These are phyloP conservation scores for Rhadinocentrus ornatus DNA, from an alignment of 2,797 vertebrate species.

Conservation along the genomic window DNA sequence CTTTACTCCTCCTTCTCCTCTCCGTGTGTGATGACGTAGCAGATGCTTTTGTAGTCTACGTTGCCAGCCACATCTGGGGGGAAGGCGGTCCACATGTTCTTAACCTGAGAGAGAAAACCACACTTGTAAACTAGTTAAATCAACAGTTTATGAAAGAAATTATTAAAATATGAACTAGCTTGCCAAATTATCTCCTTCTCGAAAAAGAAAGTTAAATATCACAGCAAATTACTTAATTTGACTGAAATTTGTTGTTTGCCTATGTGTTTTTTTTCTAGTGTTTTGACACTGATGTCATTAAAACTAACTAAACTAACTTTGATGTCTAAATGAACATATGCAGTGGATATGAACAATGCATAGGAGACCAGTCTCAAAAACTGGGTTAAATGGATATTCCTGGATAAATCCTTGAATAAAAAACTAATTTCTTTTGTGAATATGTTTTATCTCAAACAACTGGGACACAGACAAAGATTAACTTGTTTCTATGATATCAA, in stretches of 20 bases:
- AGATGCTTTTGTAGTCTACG: slow-evolving; percentile 96
- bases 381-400: neutral
- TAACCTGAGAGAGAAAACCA: slow-evolving; percentile 81
- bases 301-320: too few relatives aligned
- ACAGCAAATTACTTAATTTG: neutral
- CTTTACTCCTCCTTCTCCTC: slow-evolving; percentile 94
- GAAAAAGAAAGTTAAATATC: neutral
- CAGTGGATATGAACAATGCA: too few relatives aligned
- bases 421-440: neutral
- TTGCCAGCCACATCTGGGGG: slow-evolving; percentile 95
- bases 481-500: neutral
- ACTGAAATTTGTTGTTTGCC: neutral
- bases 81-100: slow-evolving; percentile 94
- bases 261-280: neutral
- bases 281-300: neutral
- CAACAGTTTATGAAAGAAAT: neutral
- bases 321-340: too few relatives aligned
- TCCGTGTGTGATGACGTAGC: slow-evolving; percentile 95
- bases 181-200: neutral
- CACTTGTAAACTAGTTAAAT: neutral
- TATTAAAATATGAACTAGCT: neutral
- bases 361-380: neutral
- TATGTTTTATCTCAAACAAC: neutral
- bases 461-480: neutral
- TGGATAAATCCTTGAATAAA: neutral